These are phyloP conservation scores for Emydura subglobosa DNA, from an alignment of 2,113 vertebrate genomes.

Conservation along the genomic window DNA sequence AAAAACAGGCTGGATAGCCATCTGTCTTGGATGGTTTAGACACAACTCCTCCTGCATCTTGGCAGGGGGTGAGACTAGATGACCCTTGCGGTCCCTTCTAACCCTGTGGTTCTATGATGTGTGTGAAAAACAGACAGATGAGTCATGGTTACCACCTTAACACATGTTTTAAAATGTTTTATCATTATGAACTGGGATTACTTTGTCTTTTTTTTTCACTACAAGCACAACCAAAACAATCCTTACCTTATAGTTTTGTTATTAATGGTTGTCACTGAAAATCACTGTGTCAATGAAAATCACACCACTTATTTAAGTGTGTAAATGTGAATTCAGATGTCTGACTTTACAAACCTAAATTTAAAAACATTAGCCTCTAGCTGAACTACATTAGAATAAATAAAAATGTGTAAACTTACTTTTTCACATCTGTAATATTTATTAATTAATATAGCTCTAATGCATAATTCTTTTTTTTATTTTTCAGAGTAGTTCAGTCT, in stretches of 20 bases:
- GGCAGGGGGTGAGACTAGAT: neutral
- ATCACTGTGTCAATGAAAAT: neutral
- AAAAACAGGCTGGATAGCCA: too few species aligned
- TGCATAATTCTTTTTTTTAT: neutral
- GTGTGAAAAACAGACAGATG: neutral
- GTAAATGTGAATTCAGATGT: neutral
- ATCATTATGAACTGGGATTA: neutral
- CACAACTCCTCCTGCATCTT: neutral
- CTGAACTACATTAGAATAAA: neutral
- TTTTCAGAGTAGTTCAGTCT: neutral
- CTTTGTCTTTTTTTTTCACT: neutral
- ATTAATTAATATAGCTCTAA: neutral
- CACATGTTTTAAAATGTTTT: neutral
- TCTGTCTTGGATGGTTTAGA: too few species aligned
- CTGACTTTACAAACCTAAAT: neutral
- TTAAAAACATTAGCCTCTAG: neutral
- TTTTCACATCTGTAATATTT: neutral
- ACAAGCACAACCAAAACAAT: neutral
- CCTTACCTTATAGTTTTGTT: neutral
- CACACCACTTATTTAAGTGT: neutral
- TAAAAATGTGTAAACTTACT: neutral
- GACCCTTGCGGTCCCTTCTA: neutral
- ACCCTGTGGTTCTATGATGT: neutral
- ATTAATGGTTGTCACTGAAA: neutral
- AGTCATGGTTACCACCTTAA: neutral